Conservation (phyloP, 2,113 vertebrate genomes). For the Rhea americana region DNA sequence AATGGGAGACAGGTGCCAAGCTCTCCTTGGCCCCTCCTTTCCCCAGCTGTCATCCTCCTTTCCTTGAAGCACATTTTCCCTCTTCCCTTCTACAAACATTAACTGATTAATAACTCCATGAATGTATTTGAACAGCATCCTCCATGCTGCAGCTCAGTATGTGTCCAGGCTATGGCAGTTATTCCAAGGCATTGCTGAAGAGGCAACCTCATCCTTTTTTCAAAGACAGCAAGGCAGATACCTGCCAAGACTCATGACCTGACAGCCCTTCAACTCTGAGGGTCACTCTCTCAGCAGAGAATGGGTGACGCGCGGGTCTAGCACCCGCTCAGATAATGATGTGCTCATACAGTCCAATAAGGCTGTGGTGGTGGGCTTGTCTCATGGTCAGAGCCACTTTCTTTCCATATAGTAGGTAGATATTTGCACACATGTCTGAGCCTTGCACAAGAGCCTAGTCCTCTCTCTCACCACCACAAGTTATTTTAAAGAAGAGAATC, state of each 20-base stretch:
- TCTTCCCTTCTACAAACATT: neutral
- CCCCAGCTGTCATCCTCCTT: neutral
- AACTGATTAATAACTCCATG: neutral
- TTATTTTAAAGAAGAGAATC: neutral
- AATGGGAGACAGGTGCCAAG: neutral
- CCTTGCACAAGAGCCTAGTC: neutral
- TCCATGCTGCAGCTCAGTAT: neutral
- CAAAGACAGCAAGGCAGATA: accelerated
- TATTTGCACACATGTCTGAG: neutral
- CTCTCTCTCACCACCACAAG: neutral
- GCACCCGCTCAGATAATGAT: neutral
- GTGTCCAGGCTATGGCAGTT: neutral
- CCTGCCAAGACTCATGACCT: neutral
- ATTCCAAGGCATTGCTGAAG: neutral
- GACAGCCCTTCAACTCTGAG: neutral
- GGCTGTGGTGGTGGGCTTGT: too few relatives aligned
- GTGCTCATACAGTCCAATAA: too few relatives aligned
- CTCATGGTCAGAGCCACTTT: neutral
- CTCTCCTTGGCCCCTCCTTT: neutral
- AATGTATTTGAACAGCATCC: neutral
- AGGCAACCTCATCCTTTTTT: neutral
- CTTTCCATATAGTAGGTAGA: neutral
- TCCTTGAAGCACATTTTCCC: neutral
- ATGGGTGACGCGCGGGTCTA: too few relatives aligned
- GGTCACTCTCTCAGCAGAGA: neutral